Base-by-base conservation (phyloP, 2,888 invertebrate species). In the Sturmia bella region DNA sequence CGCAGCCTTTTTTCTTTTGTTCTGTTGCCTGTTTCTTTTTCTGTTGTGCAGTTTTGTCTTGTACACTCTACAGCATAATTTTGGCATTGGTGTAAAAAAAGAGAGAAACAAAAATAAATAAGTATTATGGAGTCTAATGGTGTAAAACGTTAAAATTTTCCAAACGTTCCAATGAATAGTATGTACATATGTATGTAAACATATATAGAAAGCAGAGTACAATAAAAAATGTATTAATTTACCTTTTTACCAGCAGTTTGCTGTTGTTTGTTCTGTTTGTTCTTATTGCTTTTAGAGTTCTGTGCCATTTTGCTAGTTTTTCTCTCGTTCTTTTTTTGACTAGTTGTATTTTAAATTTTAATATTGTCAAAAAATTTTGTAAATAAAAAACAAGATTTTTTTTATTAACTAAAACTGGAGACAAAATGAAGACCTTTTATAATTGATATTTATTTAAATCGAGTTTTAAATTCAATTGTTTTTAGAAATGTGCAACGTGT, bases 241-340 rank as follows among this genome's bases (percentile, higher is more conserved):
- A 90, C 90, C 91, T 90, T 90, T 85, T 91, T 90, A 21, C 86
- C 85, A 59, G 84, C 64, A 48, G 66, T 75, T 68, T 81, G 84
- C 78, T 83, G 85, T 86, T 88, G 89, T 86, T 91, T 91, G 86
- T 87, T 87, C 87, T 88, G 89, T 87, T 91, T 90, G 85, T 85
- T 90, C 86, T 89, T 91, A 87, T 89, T 91, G 85, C 84, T 87
- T 88, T 91, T 90, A 85, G 88, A 87, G 81, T 85, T 88, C 89
- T 90, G 90, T 88, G 89, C 90, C 91, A 91, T 91, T 86, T 86
- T 32, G 9, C n/a, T 32, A 7, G 6, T 32, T 32, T 88, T 83
- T 37, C 80, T 77, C 66, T 15, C 72, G 59, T 80, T 86, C 9
- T 61, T 66, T 75, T 56, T 57, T 17, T 21, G 59, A 68, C 80